Evolutionary conservation across 1,140 invertebrate species (phyloP).

Genomic region (Oscheius sp.): DNA sequence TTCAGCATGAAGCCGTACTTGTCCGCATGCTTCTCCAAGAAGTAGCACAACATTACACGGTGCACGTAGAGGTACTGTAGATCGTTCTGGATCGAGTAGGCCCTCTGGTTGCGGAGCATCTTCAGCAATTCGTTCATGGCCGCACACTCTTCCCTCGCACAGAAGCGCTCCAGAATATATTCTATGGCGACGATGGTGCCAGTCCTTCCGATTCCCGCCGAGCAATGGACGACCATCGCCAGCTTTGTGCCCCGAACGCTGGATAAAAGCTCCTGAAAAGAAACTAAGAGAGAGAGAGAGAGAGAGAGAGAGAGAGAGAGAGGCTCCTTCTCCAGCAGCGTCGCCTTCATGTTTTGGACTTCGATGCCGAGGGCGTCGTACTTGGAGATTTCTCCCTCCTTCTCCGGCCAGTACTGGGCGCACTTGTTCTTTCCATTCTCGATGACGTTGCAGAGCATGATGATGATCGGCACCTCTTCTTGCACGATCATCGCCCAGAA

Average conservation of each 20-base stretch:
- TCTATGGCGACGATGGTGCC: conserved; percentile 28
- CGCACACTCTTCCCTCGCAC: conserved; percentile 1
- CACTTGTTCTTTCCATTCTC: conserved; percentile 47
- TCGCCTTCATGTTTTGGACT: background rate
- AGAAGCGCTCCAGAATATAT: conserved; percentile 19
- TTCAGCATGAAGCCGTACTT: background rate
- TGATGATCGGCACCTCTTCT: conserved; percentile 34
- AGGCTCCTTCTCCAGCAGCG: background rate
- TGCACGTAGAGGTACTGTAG: conserved; percentile 34
- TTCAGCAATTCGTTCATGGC: conserved; percentile 29
- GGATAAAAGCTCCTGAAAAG: no score
- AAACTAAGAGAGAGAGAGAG: no score
- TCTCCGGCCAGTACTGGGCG: conserved; percentile 45
- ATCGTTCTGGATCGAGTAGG: conserved; percentile 29
- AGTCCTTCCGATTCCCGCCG: conserved; percentile 45
- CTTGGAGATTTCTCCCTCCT: conserved; percentile 34
- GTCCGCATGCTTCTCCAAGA: conserved; percentile 30
- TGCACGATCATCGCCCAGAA: conserved; percentile 49
- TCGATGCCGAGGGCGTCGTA: conserved; percentile 24
- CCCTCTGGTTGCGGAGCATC: conserved; percentile 27
- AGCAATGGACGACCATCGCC: conserved; percentile 45
- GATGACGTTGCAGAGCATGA: conserved; percentile 46
- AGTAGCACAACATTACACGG: conserved; percentile 25
- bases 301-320: no score
- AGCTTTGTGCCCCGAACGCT: no score